Base-by-base conservation (phyloP, 2,113 vertebrate species). In the Syrmaticus mikado region DNA sequence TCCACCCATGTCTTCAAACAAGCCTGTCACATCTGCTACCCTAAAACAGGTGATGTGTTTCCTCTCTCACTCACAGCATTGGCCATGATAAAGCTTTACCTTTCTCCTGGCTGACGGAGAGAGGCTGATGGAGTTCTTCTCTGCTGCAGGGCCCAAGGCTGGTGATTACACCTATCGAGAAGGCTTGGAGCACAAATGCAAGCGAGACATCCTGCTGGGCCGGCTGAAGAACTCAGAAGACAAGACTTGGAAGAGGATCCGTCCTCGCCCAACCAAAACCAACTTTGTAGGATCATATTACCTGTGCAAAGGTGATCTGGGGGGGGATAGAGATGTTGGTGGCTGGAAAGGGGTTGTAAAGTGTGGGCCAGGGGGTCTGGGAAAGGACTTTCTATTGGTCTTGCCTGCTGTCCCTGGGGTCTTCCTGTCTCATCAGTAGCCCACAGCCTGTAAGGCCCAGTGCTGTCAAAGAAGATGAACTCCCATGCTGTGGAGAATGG, bases 231-330 rank as follows among this genome's bases (percentile, higher is more conserved):
- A 62, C 36, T 61, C 96, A 0, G 97, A 97, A 84, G 99, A 99
- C 94, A 98, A 98, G 90, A 98, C 97, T 12, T 99, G 99, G 99
- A 99, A 98, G 92, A 98, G 98, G 92, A 98, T 99, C 92, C 98
- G 99, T 71, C 97, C 94, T 28, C 97, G 98, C 46, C 99, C 99
- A n/a, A 96, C 94, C 48, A 97, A 97, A 91, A 98, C 97, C 55
- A 98, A 98, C 91, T 99, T 99, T 64, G 97, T 84, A 62, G 99
- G 98, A 78, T 98, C 98, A 13, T 99, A 98, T 94, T 97, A 99
- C 40, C 97, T 99, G 66, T 99, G 99, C 97, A 99, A 97, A 97
- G 99, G 99, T 99, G 88, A 87, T 97, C 79, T 83, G 82, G 53
- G 53, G n/a, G 16, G 15, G 20, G 28, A 68, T 36, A 20, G 4